Base-by-base conservation (phyloP, 2,113 vertebrate species). In the Planiliza haematocheilus region DNA sequence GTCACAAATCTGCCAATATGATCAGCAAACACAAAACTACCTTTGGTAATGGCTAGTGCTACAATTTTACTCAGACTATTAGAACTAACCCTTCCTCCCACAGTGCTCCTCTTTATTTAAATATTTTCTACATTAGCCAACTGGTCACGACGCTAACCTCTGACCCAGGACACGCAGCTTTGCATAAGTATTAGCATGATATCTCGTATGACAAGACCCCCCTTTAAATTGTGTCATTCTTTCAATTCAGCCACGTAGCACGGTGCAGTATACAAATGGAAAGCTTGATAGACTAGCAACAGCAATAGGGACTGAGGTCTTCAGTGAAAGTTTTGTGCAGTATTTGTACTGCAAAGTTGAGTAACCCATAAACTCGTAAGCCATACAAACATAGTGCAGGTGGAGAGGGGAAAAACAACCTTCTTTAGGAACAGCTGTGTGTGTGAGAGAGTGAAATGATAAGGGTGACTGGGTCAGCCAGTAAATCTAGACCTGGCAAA, bases 391-490 rank as follows among this genome's bases (percentile, higher is more conserved):
- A 10, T 24, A 18, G 9, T 46, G n/a, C 20, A 56, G 1, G 8
- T 12, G 3, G 50, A 48, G 30, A 24, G 6, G 0, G 8, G 16
- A 43, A 7, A 18, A 17, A 14, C n/a, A 20, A 2, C 42, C 8
- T 3, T 53, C 1, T 30, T 43, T 17, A 10, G 24, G 16, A 69
- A 41, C 34, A 24, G 37, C 34, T 7, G 10, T 72, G 52, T 20
- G n/a, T 10, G 36, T 67, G 30, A 17, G 12, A 20, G 41, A 42
- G 43, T 39, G 52, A 66, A 65, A 67, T 36, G 57, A 71, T 68
- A 48, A 16, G 60, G 55, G 59, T 72, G 38, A 62, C 46, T 13
- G 52, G 46, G 57, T 66, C 57, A 76, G 39, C 7, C 39, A 82
- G 36, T 36, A 21, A 59, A 71, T 66, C 21, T 48, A 71, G 70